Evolutionary conservation across 2,888 invertebrate genomes (phyloP), one percentile per base, ranked within the genome.

Genomic region (Mesoligia furuncula): DNA sequence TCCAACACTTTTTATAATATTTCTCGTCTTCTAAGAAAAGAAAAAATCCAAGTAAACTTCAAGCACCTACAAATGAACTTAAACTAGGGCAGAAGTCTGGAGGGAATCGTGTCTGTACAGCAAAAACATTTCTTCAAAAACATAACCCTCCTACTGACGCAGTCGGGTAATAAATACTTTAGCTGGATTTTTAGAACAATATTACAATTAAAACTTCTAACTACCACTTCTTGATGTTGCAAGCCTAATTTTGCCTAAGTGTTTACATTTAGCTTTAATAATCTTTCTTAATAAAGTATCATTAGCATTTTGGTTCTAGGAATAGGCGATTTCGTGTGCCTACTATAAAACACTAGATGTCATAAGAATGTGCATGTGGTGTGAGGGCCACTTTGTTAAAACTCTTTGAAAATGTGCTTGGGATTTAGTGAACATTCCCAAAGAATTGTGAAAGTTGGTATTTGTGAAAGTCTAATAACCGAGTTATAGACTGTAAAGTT

Each of bases 81-180:
- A 51, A 83, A 85, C 66, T 76, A 42, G 66, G 83, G 42, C 75
- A 74, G 20, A 74, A 69, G 45, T 74, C 86, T 75, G 39, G 24
- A 59, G 83, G 67, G 75, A 76, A 73, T 84, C 31, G 62, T 75
- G 45, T 62, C 62, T 75, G 42, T 36, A 61, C 9, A 69, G 57
- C 51, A 39, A 54, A 68, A 86, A 80, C 39, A 69, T 80, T 84
- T 75, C 71, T 71, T 64, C 62, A 73, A 85, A n/a, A n/a, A n/a
- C n/a, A n/a, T n/a, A n/a, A n/a, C n/a, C n/a, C n/a, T n/a, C n/a
- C n/a, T n/a, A n/a, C n/a, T n/a, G n/a, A n/a, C n/a, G n/a, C n/a
- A n/a, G n/a, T n/a, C n/a, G n/a, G n/a, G n/a, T n/a, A n/a, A 86
- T 81, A 80, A 76, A 85, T 76, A 80, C 17, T 67, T 78, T 5